These are phyloP conservation scores for Nowickia ferox DNA, from an alignment of 2,888 invertebrate species.

Conservation along the genomic window DNA sequence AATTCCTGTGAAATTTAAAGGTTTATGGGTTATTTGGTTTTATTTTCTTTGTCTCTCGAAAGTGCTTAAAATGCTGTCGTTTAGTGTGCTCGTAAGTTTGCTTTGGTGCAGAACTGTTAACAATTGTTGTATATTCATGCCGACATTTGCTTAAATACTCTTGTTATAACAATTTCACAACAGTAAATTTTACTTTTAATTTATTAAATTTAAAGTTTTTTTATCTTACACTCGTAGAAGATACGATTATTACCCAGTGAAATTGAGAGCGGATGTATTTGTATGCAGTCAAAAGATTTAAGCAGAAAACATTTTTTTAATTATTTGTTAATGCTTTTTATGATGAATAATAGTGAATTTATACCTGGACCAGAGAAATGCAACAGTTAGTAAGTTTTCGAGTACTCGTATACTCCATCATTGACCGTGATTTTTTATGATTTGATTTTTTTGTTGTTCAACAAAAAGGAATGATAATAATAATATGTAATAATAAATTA, in stretches of 20 bases:
- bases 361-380: too few relatives aligned
- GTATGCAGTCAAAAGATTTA: neutral
- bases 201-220: neutral
- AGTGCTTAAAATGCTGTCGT: neutral
- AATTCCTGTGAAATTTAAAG: conserved; percentile 63
- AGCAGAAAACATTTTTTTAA: neutral
- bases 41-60: neutral
- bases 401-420: too few relatives aligned
- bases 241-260: too few relatives aligned
- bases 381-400: too few relatives aligned
- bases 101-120: conserved; percentile 13
- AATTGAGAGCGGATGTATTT: neutral
- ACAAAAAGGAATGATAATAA: too few relatives aligned
- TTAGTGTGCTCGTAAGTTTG: neutral
- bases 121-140: conserved; percentile 26
- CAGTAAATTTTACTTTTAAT: conserved; percentile 27
- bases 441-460: too few relatives aligned
- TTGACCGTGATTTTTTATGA: too few relatives aligned
- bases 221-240: too few relatives aligned
- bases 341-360: neutral
- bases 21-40: conserved; percentile 45
- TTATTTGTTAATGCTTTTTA: neutral
- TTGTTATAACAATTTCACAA: conserved; percentile 47
- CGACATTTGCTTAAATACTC: conserved; percentile 24
- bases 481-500: too few relatives aligned